Evolutionary conservation across 2,888 invertebrate genomes (phyloP).

Genomic region (Gari tellinella): DNA sequence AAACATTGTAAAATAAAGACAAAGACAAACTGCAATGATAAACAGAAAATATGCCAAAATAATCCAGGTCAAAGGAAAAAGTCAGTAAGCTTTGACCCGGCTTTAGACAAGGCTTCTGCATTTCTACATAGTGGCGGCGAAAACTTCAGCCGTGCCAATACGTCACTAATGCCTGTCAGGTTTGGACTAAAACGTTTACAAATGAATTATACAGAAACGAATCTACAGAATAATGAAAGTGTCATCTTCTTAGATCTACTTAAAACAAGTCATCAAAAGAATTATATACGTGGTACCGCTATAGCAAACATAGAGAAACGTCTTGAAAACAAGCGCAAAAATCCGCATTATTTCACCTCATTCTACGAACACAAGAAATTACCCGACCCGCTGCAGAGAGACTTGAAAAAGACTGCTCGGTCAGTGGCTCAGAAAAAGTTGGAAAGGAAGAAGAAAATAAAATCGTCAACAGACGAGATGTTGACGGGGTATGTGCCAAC

Average conservation of each 20-base stretch:
- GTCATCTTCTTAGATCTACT: slow-evolving; percentile 72
- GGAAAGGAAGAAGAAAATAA: slow-evolving; percentile 69
- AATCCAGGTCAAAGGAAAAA: slow-evolving; percentile 25
- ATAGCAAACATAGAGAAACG: slow-evolving; percentile 67
- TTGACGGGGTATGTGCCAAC: slow-evolving; percentile 69
- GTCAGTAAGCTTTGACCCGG: slow-evolving; percentile 65
- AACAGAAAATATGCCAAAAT: too few relatives aligned
- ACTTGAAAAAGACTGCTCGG: slow-evolving; percentile 54
- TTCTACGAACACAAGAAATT: slow-evolving; percentile 63
- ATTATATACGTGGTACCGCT: slow-evolving; percentile 54
- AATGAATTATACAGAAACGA: slow-evolving; percentile 73
- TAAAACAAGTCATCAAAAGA: slow-evolving; percentile 63
- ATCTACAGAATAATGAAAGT: slow-evolving; percentile 69
- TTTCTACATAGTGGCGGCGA: slow-evolving; percentile 65
- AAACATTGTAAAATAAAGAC: too few relatives aligned
- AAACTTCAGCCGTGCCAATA: slow-evolving; percentile 67
- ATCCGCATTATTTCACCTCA: slow-evolving; percentile 61
- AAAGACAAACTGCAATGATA: too few relatives aligned
- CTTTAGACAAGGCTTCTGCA: slow-evolving; percentile 65
- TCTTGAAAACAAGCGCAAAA: slow-evolving; percentile 61
- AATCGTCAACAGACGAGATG: slow-evolving; percentile 67
- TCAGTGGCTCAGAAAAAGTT: slow-evolving; percentile 70
- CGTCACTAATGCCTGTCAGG: slow-evolving; percentile 60
- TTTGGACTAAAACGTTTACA: slow-evolving; percentile 66
- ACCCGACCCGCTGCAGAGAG: slow-evolving; percentile 52